Percentiles rank a stretch among this genome's conserved stretches.
Conservation (phyloP, 2,797 vertebrate genomes). For the Ispidina picta region DNA sequence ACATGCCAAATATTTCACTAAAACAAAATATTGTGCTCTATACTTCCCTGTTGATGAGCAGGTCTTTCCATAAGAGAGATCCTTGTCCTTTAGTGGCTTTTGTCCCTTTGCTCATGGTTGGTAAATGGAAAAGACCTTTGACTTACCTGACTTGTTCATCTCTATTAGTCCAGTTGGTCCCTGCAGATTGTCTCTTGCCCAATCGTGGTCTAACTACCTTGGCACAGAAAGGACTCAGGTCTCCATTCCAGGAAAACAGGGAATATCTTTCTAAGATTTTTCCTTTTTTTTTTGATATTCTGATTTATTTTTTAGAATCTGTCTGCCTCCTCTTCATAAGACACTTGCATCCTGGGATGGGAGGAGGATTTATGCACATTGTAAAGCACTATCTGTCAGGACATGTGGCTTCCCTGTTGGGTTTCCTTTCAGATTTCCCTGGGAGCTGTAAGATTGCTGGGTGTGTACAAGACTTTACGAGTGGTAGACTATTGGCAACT, state of each 20-base stretch:
- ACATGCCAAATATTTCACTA: conserved; percentile 52
- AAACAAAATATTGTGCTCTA: conserved; percentile 2
- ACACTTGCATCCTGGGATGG: not conserved
- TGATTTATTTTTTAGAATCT: not conserved
- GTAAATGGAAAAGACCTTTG: not conserved
- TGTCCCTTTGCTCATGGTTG: not conserved
- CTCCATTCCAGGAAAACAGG: not conserved
- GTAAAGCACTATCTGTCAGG: not conserved
- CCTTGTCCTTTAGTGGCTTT: not conserved
- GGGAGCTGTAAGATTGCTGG: not conserved
- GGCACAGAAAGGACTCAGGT: not conserved
- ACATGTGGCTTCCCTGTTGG: not conserved
- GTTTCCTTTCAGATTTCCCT: not conserved
- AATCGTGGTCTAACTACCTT: not conserved
- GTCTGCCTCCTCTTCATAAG: not conserved
- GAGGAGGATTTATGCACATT: not conserved
- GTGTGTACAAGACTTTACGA: not conserved
- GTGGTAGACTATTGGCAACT: conserved; percentile 4
- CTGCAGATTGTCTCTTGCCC: not conserved
- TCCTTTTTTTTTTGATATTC: not conserved
- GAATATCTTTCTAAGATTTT: not conserved
- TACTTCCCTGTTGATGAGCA: not conserved
- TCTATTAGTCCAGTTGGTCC: not conserved
- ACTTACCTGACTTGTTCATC: not conserved
- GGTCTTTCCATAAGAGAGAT: not conserved